Percentiles rank a stretch among this genome's conserved stretches.
phyloP scores from a whole-genome alignment of 1,140 invertebrate genomes.

The Papilio helenus region DNA sequence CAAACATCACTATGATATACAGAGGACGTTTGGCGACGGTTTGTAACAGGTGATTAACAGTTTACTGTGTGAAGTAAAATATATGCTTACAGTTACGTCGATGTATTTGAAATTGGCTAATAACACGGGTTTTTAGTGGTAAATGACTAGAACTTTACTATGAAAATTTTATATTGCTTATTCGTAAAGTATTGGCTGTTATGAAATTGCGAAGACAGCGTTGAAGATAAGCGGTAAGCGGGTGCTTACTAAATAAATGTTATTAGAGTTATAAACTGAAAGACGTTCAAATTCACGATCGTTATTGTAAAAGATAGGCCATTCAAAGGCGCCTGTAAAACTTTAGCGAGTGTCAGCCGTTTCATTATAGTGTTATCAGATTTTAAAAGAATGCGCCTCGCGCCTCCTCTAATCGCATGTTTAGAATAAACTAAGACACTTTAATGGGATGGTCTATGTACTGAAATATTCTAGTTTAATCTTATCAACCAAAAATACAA shows the following conservation, averaged over 20 bases:
- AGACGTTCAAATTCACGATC: neutral
- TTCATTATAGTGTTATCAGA: conserved; percentile 12
- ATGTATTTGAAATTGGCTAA: neutral
- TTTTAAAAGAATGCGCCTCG: conserved; percentile 10
- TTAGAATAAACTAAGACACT: conserved; percentile 4
- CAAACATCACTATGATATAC: neutral
- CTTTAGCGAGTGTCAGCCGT: neutral
- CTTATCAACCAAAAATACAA: neutral
- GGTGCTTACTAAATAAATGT: neutral
- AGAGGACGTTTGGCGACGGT: neutral
- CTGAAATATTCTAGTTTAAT: neutral
- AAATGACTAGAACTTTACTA: too few species aligned
- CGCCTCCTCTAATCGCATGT: neutral
- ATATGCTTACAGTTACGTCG: neutral
- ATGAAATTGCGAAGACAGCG: too few species aligned
- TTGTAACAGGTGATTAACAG: neutral
- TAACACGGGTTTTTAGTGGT: neutral
- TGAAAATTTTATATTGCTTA: too few species aligned
- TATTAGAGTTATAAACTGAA: neutral
- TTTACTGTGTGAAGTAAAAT: neutral
- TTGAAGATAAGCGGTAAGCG: neutral
- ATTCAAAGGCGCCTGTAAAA: neutral
- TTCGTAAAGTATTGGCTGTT: too few species aligned
- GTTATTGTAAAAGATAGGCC: neutral
- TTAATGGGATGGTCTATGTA: neutral